Base-by-base conservation (phyloP, 2,888 invertebrate species). In the Noctua comes region DNA sequence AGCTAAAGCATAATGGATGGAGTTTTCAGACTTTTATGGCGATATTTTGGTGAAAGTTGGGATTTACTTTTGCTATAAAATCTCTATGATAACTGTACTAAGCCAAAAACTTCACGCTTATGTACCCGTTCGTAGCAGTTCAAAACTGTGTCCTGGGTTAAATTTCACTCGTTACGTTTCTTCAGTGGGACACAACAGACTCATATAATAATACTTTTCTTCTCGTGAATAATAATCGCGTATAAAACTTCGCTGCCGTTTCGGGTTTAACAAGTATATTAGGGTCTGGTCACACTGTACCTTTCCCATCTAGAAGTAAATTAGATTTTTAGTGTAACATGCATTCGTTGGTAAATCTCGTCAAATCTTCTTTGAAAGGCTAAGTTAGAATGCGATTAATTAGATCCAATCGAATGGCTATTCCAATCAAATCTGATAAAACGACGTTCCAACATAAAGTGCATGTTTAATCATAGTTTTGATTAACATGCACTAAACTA, bases 11-110 rank as follows among this genome's bases (percentile, higher is more conserved):
- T 68, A 73, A 75, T 77, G 75, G 64, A 76, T 59, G 31, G 43
- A 84, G 84, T 78, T 84, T 77, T 43, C 73, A 21, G 43, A 82
- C 83, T 75, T 82, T 82, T 78, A 86, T 76, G 72, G 73, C 70
- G 24, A 71, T 78, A 82, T 86, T 86, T 78, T 82, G 70, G 70
- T 78, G 59, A 73, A 82, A 82, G 75, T 82, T 84, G 8, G 73
- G n/a, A 84, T 82, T 77, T 75, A 82, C 73, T 82, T 84, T 43
- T 21, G 72, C 36, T n/a, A 59, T 77, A 54, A 80, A 68, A 74
- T 75, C 36, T 72, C 40, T 36, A 66, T 51, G 69, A 68, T 72
- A 77, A 73, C 83, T 54, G 72, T 27, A n/a, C 46, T 66, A 68
- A 81, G n/a, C 36, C 43, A 86, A 77, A 80, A 82, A 74, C 57